phyloP scores from a whole-genome alignment of 2,888 invertebrate genomes.

The Zele albiditarsus region DNA sequence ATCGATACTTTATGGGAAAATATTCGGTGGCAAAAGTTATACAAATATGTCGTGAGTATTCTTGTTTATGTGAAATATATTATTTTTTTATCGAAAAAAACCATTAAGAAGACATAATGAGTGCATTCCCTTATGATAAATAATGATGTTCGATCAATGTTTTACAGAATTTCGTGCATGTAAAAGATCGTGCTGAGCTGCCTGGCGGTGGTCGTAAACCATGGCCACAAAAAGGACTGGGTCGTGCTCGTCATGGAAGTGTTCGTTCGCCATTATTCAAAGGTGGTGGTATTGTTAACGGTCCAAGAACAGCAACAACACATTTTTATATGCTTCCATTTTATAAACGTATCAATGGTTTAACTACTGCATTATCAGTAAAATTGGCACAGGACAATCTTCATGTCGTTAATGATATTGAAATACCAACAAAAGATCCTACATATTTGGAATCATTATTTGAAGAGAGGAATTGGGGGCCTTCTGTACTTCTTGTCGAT shows the following conservation, averaged over 20 bases:
- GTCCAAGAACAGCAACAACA: conserved; percentile 91
- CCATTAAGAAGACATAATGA: too few species aligned
- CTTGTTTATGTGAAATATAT: neutral
- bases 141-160: neutral
- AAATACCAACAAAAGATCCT: conserved; percentile 88
- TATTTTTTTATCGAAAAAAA: neutral
- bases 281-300: conserved; percentile 90
- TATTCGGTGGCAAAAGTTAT: conserved; percentile 88
- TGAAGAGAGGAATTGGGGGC: conserved; percentile 93
- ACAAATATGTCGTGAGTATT: conserved; percentile 81
- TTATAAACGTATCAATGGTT: conserved; percentile 83
- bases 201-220: conserved; percentile 94
- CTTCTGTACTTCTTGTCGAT: conserved; percentile 94
- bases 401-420: conserved; percentile 89
- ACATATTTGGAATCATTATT: conserved; percentile 86
- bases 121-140: neutral
- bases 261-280: conserved; percentile 90
- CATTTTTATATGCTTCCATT: conserved; percentile 96
- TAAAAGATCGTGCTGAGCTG: conserved; percentile 88
- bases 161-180: conserved; percentile 80
- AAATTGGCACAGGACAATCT: conserved; percentile 97
- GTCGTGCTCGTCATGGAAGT: conserved; percentile 93
- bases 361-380: conserved; percentile 88
- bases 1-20: conserved; percentile 91
- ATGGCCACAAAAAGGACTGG: conserved; percentile 97